These are phyloP conservation scores for Haliclona indistincta DNA, from an alignment of 37 sponge, comb jelly and placozoan species.

Conservation along the genomic window DNA sequence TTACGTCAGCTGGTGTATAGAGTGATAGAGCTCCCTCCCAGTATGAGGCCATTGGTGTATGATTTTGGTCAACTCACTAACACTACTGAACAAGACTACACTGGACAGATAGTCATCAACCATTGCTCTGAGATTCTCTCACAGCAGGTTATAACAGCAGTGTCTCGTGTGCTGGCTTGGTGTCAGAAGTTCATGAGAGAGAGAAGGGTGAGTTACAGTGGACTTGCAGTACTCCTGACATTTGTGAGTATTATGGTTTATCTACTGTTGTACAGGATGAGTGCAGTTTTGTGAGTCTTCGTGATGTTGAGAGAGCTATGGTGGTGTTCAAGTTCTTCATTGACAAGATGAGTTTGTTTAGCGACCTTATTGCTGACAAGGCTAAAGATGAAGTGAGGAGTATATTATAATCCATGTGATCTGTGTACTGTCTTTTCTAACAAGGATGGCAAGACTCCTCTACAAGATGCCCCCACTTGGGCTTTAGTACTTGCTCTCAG, in stretches of 20 bases:
- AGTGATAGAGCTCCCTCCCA: slow-evolving; percentile 74
- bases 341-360: background rate
- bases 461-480: slow-evolving; percentile 22
- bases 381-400: no score
- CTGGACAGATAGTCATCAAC: slow-evolving; percentile 55
- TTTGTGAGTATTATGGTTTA: background rate
- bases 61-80: slow-evolving; percentile 73
- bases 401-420: no score
- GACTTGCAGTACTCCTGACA: background rate
- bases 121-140: slow-evolving; percentile 4
- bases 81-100: slow-evolving; percentile 54
- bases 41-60: slow-evolving; percentile 77
- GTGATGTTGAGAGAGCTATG: slow-evolving; percentile 70
- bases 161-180: background rate
- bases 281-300: slow-evolving; percentile 73
- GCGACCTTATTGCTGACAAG: no score
- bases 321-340: slow-evolving; percentile 36
- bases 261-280: slow-evolving; percentile 33
- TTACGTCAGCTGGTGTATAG: slow-evolving; percentile 82
- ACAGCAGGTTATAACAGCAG: background rate
- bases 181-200: slow-evolving; percentile 5
- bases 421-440: no score
- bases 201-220: background rate
- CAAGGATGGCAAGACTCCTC: no score
- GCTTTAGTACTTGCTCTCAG: slow-evolving; percentile 65